Conservation (phyloP, 2,113 vertebrate species). For the Amazona vittata region DNA sequence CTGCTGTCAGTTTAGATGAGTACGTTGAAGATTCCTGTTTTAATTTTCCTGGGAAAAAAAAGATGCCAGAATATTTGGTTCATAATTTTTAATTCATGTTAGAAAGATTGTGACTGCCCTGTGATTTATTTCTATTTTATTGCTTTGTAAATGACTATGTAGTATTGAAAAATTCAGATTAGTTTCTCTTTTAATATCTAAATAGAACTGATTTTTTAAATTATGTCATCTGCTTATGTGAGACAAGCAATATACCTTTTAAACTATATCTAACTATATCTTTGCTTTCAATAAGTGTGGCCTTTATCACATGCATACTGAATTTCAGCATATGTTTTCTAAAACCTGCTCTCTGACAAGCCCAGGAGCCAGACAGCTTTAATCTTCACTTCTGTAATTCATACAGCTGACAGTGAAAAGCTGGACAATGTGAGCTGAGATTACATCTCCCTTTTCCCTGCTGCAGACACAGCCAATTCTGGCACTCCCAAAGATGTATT, state of each 20-base stretch:
- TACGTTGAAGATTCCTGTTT: neutral
- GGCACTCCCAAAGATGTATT: neutral
- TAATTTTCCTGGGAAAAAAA: neutral
- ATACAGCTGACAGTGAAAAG: neutral
- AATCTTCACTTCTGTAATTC: neutral
- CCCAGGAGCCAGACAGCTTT: neutral
- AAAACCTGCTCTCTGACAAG: neutral
- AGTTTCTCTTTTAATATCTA: neutral
- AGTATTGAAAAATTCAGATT: neutral
- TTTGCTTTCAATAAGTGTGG: neutral
- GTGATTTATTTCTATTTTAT: neutral
- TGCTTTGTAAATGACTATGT: neutral
- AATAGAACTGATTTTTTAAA: neutral
- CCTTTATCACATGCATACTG: neutral
- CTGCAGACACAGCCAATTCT: neutral
- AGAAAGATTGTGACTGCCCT: neutral
- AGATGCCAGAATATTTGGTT: neutral
- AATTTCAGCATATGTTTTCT: neutral
- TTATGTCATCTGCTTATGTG: neutral
- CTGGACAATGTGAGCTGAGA: neutral
- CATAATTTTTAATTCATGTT: neutral
- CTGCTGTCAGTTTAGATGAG: constrained; percentile 25
- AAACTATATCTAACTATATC: neutral
- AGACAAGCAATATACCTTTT: neutral
- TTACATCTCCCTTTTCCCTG: neutral